Evolutionary conservation across 2,113 vertebrate genomes (phyloP).

Genomic region (Saccopteryx bilineata): DNA sequence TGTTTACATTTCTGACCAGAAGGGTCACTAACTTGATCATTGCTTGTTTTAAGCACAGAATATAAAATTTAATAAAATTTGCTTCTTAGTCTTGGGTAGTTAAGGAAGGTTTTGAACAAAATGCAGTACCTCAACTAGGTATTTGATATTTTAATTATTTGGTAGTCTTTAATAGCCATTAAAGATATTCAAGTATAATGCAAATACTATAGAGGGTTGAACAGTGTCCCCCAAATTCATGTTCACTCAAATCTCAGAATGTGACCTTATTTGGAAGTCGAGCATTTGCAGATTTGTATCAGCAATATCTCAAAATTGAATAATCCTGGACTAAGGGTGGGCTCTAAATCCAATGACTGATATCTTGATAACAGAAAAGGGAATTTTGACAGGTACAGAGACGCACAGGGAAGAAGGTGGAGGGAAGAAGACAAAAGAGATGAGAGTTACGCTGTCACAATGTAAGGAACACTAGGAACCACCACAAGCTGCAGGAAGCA

Average conservation of each 20-base stretch:
- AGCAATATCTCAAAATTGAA: background rate
- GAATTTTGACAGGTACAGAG: background rate
- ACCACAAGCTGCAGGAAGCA: background rate
- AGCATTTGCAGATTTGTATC: background rate
- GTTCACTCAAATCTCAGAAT: background rate
- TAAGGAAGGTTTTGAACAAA: slow-evolving; percentile 5
- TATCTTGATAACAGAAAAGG: background rate
- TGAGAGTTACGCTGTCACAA: too few relatives aligned
- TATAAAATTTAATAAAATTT: background rate
- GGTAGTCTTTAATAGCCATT: background rate
- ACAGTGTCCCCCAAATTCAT: background rate
- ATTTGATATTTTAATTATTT: background rate
- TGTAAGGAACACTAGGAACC: background rate
- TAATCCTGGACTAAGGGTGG: background rate
- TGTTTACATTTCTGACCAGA: background rate
- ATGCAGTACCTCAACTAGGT: background rate
- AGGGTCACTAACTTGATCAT: background rate
- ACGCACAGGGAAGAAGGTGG: background rate
- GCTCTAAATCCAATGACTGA: background rate
- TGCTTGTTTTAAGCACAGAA: background rate
- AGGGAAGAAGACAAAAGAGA: background rate
- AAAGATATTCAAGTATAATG: background rate
- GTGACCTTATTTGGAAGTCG: background rate
- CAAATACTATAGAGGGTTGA: background rate
- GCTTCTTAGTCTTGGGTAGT: background rate